Conservation (phyloP, 1,140 invertebrate genomes). For the Caenorhabditis remanei region DNA sequence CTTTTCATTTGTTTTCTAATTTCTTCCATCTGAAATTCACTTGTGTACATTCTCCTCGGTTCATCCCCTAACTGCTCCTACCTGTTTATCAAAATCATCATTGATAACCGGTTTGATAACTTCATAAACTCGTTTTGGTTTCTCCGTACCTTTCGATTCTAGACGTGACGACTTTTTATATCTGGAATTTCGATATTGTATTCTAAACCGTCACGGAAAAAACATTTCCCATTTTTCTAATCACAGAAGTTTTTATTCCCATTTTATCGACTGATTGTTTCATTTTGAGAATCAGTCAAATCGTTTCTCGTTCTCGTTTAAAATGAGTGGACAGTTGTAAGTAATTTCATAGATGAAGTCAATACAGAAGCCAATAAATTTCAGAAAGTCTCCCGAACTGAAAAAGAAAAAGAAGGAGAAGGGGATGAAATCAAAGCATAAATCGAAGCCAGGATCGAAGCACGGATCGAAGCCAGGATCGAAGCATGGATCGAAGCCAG, state of each 20-base stretch:
- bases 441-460: background rate
- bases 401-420: slow-evolving; percentile 14
- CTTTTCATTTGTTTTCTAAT: slow-evolving; percentile 65
- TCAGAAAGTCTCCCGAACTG: background rate
- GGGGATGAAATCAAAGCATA: background rate
- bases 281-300: background rate
- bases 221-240: background rate
- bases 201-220: background rate
- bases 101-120: slow-evolving; percentile 75
- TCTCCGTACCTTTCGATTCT: slow-evolving; percentile 62
- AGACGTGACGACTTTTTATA: slow-evolving; percentile 75
- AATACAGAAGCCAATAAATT: background rate
- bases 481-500: background rate
- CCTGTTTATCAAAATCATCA: slow-evolving; percentile 76
- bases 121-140: slow-evolving; percentile 68
- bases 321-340: background rate
- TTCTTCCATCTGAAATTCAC: slow-evolving; percentile 64
- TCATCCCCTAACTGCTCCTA: background rate
- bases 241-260: background rate
- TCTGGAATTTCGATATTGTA: slow-evolving; percentile 62
- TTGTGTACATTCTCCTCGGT: background rate
- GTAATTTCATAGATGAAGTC: background rate
- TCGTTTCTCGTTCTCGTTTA: background rate
- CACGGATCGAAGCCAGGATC: background rate
- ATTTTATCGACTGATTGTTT: background rate